Conservation (phyloP, 2,113 vertebrate species). For the Alosa alosa region DNA sequence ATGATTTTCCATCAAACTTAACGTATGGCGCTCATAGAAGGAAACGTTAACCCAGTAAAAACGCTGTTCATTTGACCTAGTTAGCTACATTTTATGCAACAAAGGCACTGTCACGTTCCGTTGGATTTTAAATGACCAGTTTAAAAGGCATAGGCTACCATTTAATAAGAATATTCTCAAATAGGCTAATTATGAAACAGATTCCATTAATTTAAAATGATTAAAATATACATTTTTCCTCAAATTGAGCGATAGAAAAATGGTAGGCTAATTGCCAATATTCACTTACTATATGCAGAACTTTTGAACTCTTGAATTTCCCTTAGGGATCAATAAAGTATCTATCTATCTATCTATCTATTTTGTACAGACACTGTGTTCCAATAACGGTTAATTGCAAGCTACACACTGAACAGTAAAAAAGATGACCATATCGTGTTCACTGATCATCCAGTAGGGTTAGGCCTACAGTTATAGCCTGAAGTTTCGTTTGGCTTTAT, state of each 20-base stretch:
- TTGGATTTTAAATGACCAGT: neutral
- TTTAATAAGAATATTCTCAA: neutral
- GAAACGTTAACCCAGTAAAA: neutral
- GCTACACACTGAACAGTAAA: neutral
- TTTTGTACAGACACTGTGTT: neutral
- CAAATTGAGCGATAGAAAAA: neutral
- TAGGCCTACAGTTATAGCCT: neutral
- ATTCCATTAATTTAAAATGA: neutral
- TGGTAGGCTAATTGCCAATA: neutral
- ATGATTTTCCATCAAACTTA: neutral
- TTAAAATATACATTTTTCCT: neutral
- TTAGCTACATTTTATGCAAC: slow-evolving; percentile 9
- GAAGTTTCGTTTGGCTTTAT: neutral
- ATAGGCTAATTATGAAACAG: too few relatives aligned
- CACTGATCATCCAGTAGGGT: neutral
- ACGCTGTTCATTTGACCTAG: neutral
- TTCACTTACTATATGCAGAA: neutral
- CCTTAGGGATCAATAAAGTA: too few relatives aligned
- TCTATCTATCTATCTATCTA: too few relatives aligned
- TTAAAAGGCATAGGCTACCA: neutral
- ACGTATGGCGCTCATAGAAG: neutral
- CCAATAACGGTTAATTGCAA: neutral
- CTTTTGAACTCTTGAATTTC: neutral
- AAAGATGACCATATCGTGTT: neutral
- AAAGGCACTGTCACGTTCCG: neutral